phyloP scores from a whole-genome alignment of 2,888 invertebrate species.

The Liopterus haemorrhoidalis region DNA sequence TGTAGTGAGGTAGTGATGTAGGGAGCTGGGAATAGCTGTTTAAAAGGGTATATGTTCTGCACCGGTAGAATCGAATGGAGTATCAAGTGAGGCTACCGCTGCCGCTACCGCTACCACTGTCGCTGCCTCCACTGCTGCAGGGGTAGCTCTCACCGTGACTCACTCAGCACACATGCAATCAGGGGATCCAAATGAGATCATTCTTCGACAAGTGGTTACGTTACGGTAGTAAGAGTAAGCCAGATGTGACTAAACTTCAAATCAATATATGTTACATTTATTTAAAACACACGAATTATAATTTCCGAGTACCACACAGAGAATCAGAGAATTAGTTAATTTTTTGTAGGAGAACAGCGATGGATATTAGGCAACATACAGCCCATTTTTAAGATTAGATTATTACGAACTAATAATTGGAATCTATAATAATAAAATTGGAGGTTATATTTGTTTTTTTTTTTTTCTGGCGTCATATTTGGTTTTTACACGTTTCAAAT shows the following conservation, averaged over 20 bases:
- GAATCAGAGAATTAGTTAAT: not conserved
- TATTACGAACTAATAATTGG: too few species aligned
- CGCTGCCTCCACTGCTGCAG: constrained; percentile 3
- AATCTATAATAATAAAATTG: not conserved
- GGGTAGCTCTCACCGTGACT: constrained; percentile 10
- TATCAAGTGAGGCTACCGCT: too few species aligned
- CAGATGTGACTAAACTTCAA: constrained; percentile 17
- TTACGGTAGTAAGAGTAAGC: constrained; percentile 12
- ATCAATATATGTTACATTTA: too few species aligned
- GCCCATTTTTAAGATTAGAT: too few species aligned
- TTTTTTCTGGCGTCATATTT: not conserved
- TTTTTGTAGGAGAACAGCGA: not conserved
- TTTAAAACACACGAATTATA: not conserved
- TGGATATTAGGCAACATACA: too few species aligned
- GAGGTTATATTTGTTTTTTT: not conserved
- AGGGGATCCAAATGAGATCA: constrained; percentile 23
- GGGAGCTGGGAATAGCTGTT: too few species aligned
- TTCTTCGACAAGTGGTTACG: constrained; percentile 22
- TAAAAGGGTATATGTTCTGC: too few species aligned
- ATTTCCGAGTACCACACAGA: not conserved
- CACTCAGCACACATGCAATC: constrained; percentile 20
- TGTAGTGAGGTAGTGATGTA: too few species aligned
- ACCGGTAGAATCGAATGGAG: too few species aligned
- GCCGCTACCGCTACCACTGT: too few species aligned
- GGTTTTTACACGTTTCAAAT: not conserved